These are phyloP conservation scores for Xylocopa sonorina DNA, from an alignment of 1,140 invertebrate species.

Conservation along the genomic window DNA sequence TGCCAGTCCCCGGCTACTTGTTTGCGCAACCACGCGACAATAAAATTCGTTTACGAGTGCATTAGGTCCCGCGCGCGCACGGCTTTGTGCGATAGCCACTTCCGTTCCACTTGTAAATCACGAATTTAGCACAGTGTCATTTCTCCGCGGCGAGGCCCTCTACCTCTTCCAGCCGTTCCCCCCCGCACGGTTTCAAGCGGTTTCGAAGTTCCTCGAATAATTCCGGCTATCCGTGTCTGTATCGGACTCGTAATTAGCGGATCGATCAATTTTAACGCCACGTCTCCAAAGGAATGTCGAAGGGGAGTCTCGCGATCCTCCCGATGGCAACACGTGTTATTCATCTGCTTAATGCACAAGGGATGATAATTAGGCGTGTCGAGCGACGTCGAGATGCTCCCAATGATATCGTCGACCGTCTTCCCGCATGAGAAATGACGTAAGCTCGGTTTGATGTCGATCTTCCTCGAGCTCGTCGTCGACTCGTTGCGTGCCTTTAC, in stretches of 20 bases:
- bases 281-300: not conserved
- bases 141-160: not conserved
- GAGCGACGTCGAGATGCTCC: constrained; percentile 61
- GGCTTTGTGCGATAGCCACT: constrained; percentile 71
- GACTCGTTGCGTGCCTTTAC: not conserved
- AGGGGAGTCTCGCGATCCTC: not conserved
- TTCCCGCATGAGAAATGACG: constrained; percentile 59
- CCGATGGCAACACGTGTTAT: not conserved
- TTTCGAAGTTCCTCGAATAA: no score
- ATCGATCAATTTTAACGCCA: no score
- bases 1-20: constrained; percentile 47
- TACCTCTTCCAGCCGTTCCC: not conserved
- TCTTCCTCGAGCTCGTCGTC: constrained; percentile 27
- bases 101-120: constrained; percentile 73
- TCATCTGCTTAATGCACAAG: not conserved
- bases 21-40: constrained; percentile 71
- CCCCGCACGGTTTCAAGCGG: no score
- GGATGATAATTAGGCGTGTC: constrained; percentile 62
- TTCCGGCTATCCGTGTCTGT: no score
- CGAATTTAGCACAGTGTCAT: constrained; percentile 56
- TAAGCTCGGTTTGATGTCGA: constrained; percentile 64
- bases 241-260: no score
- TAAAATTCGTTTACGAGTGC: constrained; percentile 75
- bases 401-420: constrained; percentile 61
- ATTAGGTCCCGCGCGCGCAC: constrained; percentile 65